phyloP scores from a whole-genome alignment of 2,888 invertebrate genomes.

The Brachycybe producta region DNA sequence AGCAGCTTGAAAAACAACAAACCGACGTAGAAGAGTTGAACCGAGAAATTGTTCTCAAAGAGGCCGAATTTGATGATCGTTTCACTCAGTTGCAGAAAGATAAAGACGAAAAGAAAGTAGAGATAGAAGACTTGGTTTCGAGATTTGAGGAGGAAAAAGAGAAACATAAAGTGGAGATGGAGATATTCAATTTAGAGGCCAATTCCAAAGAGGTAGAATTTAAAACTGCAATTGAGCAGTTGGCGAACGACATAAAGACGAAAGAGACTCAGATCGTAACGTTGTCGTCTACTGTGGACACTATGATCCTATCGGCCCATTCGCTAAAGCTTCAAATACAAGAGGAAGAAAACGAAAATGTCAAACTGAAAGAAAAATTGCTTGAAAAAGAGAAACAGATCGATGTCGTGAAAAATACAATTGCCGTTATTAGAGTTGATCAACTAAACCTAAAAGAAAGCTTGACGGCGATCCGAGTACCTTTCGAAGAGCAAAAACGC shows the following conservation, averaged over 20 bases:
- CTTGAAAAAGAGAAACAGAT: neutral
- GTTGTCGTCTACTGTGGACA: too few species aligned
- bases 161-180: too few species aligned
- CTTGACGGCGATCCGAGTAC: neutral
- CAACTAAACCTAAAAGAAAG: neutral
- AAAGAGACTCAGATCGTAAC: too few species aligned
- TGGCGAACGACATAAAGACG: neutral
- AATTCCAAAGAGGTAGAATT: constrained; percentile 2
- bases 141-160: constrained; percentile 4
- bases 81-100: too few species aligned
- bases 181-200: too few species aligned
- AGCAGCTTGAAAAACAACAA: too few species aligned
- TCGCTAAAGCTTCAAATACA: neutral
- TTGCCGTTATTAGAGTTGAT: neutral
- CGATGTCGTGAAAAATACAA: neutral
- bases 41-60: too few species aligned
- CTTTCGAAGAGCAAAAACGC: neutral
- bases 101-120: too few species aligned
- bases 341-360: neutral
- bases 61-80: too few species aligned
- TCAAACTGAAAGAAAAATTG: neutral
- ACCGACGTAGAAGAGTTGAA: too few species aligned
- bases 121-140: neutral
- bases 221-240: neutral
- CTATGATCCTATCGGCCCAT: too few species aligned